Evolutionary conservation across 2,888 invertebrate genomes (phyloP), one percentile per base, ranked within the genome.

Genomic region (Eledona agricola): DNA sequence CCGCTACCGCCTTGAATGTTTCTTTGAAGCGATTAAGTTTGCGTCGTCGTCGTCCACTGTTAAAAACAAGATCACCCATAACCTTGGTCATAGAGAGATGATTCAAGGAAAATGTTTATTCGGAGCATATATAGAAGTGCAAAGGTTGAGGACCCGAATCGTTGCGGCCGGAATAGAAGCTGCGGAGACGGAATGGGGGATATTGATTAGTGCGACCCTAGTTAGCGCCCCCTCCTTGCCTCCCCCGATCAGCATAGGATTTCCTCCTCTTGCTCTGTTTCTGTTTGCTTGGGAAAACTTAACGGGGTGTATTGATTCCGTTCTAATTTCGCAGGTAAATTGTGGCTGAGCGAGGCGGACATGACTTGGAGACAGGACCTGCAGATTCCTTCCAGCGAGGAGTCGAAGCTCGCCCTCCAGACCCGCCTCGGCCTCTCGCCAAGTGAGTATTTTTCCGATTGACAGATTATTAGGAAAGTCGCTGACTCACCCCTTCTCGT

Each of bases 191-290:
- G 62, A 51, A 56, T 62, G 68, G 70, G 71, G 67, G 70, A 67
- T 76, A 76, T 76, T 76, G 75, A 76, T 76, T 76, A 76, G 75
- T 70, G 72, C 72, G 72, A 75, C 76, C 75, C 76, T 76, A 76
- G 74, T 77, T 76, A 76, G 74, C 75, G 37, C 49, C 42, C 46
- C 47, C 53, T 49, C 49, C 28, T 42, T 50, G 15, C 20, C 37
- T 25, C 31, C 38, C 26, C 37, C 37, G 25, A 53, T 53, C 53
- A 49, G 42, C 53, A 54, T 51, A 51, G 46, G 16, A 42, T 50
- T 38, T 40, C 32, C 40, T 13, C 5, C 31, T 47, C 47, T 47
- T n/a, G n/a, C n/a, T n/a, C n/a, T n/a, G n/a, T n/a, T n/a, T n/a
- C n/a, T n/a, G n/a, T n/a, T n/a, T n/a, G n/a, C n/a, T n/a, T n/a